Evolutionary conservation across 1,140 invertebrate species (phyloP), one percentile per base, ranked within the genome.

Genomic region (Ceratoteleas bidentatus): DNA sequence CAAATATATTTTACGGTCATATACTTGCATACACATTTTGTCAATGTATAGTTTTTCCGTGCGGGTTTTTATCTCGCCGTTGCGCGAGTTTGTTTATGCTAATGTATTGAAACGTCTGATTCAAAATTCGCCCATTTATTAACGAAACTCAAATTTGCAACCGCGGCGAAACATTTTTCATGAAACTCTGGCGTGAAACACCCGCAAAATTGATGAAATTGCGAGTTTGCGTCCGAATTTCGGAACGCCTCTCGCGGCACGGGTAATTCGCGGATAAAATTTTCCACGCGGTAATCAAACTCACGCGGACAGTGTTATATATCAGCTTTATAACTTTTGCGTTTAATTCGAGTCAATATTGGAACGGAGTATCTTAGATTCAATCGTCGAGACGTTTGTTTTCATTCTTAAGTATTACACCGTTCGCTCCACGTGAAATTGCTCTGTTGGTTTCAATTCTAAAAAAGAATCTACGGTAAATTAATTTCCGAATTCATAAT

Each of bases 301-400:
- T 65, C 34, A 14, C 49, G 40, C 34, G 15, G 15, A 43, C 47
- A 24, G 49, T 24, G 45, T 62, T 45, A 36, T 56, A 56, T 54
- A 65, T 57, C 33, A 15, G 57, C 61, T 49, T 65, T 50, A 65
- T 74, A 74, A 57, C 43, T 65, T 74, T 34, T 57, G 54, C 57
- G 43, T 65, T 74, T 65, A 50, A 58, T 65, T 58, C 34, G 34
- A 60, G 61, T 74, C 72, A 65, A 65, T 74, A 74, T 74, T 65
- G 34, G 15, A 60, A 65, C 53, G 15, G 58, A 65, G 34, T 64
- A 62, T 54, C 68, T 64, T 61, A 64, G 56, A 36, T 8, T 53
- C n/a, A 60, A 15, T 70, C 54, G 49, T 61, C 14, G 9, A 47
- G 47, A 54, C 52, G 52, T 73, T 64, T 73, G 69, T 64, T 73